phyloP scores from a whole-genome alignment of 35 echinoderm and acorn worm species.

The Anneissia japonica region DNA sequence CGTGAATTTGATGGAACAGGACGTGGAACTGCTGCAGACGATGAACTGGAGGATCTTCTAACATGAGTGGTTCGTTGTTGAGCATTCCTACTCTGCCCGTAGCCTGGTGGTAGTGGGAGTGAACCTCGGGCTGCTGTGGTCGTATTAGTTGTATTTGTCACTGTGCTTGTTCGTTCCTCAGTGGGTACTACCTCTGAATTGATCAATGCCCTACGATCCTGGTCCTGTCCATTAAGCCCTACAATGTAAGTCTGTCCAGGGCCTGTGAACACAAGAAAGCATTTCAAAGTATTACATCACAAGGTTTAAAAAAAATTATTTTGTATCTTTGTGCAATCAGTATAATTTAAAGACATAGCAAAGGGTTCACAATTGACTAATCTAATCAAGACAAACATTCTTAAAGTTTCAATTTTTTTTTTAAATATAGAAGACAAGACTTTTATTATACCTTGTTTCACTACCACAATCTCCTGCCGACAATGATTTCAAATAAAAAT shows the following conservation, averaged over 20 bases:
- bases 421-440: too few relatives aligned
- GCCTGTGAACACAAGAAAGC: not conserved
- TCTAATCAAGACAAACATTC: too few relatives aligned
- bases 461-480: too few relatives aligned
- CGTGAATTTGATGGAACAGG: conserved; percentile 8
- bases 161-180: not conserved
- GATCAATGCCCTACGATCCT: not conserved
- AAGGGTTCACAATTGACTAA: too few relatives aligned
- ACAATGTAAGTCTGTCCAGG: not conserved
- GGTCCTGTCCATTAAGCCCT: not conserved
- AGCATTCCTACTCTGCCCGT: not conserved
- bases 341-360: too few relatives aligned
- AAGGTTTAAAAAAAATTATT: too few relatives aligned
- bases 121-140: not conserved
- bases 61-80: not conserved
- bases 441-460: too few relatives aligned
- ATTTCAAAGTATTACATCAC: too few relatives aligned
- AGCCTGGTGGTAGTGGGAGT: not conserved
- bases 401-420: too few relatives aligned
- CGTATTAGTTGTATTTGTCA: not conserved
- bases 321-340: too few relatives aligned
- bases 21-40: not conserved
- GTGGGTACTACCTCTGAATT: not conserved
- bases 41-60: conserved; percentile 49
- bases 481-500: too few relatives aligned